Evolutionary conservation across 2,888 invertebrate genomes (phyloP).

Genomic region (Phorcus lineatus): DNA sequence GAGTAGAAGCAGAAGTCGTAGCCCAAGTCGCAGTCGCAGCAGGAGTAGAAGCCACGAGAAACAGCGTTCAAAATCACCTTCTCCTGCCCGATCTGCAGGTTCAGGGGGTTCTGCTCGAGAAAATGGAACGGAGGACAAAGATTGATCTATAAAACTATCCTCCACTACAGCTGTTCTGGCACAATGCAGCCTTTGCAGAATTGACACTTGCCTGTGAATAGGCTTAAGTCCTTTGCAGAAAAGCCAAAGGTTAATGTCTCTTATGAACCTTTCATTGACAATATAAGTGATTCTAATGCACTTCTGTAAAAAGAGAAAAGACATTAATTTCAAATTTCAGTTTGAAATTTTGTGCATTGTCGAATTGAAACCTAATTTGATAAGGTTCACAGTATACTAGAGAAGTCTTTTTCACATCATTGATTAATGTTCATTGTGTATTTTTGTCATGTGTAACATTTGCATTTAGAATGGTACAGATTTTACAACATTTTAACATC

Average conservation of each 20-base stretch:
- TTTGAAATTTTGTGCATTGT: conserved; percentile 9
- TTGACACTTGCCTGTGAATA: neutral
- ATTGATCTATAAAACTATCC: conserved; percentile 25
- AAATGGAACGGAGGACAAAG: conserved; percentile 32
- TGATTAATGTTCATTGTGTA: conserved; percentile 13
- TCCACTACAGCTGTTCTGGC: neutral
- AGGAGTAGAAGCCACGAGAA: conserved; percentile 48
- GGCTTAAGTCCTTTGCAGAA: conserved; percentile 3
- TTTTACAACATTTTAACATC: conserved; percentile 19
- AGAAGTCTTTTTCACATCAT: conserved; percentile 19
- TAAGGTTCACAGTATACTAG: neutral
- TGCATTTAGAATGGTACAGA: conserved; percentile 14
- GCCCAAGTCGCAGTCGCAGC: conserved; percentile 52
- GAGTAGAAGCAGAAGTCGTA: conserved; percentile 46
- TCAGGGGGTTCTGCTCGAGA: conserved; percentile 27
- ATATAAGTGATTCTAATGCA: neutral
- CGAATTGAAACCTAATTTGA: conserved; percentile 9
- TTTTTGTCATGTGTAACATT: conserved; percentile 16
- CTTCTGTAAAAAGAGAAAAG: neutral
- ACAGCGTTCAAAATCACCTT: conserved; percentile 51
- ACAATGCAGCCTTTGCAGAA: neutral
- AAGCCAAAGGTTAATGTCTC: conserved; percentile 8
- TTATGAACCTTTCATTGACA: conserved; percentile 17
- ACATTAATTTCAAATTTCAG: neutral
- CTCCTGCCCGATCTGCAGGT: conserved; percentile 31